Evolutionary conservation across 92 coral and sea anemone species (phyloP).

Genomic region (Phenganax subtilis): DNA sequence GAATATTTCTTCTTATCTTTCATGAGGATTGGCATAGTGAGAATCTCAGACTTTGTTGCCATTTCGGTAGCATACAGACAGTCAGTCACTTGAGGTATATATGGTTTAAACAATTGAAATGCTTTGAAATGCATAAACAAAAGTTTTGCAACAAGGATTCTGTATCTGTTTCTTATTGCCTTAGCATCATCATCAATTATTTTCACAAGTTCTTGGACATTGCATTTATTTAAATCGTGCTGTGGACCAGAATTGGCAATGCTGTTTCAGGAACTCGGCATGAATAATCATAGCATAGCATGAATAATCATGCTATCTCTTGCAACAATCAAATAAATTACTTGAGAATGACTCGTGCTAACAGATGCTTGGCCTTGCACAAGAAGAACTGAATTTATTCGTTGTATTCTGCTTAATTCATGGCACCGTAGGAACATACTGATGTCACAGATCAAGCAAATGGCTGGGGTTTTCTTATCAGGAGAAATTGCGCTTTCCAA

Average conservation of each 20-base stretch:
- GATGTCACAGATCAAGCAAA: slow-evolving; percentile 26
- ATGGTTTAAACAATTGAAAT: not conserved
- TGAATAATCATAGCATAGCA: too few relatives aligned
- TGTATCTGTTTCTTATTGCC: slow-evolving; percentile 10
- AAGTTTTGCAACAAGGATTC: slow-evolving; percentile 15
- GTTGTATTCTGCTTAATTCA: slow-evolving; percentile 19
- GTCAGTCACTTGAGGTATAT: not conserved
- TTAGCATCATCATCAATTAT: too few relatives aligned
- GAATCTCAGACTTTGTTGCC: slow-evolving; percentile 6
- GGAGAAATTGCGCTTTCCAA: not conserved
- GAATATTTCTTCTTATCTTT: slow-evolving; percentile 19
- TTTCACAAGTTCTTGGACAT: too few relatives aligned
- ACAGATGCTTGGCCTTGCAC: slow-evolving; percentile 29
- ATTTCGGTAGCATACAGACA: not conserved
- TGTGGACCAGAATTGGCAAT: too few relatives aligned
- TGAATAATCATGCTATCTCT: too few relatives aligned
- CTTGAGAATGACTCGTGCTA: not conserved
- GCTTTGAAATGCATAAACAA: slow-evolving; percentile 1
- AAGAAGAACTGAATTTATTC: slow-evolving; percentile 30
- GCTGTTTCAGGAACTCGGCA: too few relatives aligned
- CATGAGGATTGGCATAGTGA: slow-evolving; percentile 25
- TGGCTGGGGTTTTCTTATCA: slow-evolving; percentile 3
- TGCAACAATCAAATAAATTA: too few relatives aligned
- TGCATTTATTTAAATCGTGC: too few relatives aligned
- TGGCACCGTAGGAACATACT: slow-evolving; percentile 21